These are phyloP conservation scores for Hypselothyrea guttata DNA, from an alignment of 2,888 invertebrate species.

Conservation along the genomic window DNA sequence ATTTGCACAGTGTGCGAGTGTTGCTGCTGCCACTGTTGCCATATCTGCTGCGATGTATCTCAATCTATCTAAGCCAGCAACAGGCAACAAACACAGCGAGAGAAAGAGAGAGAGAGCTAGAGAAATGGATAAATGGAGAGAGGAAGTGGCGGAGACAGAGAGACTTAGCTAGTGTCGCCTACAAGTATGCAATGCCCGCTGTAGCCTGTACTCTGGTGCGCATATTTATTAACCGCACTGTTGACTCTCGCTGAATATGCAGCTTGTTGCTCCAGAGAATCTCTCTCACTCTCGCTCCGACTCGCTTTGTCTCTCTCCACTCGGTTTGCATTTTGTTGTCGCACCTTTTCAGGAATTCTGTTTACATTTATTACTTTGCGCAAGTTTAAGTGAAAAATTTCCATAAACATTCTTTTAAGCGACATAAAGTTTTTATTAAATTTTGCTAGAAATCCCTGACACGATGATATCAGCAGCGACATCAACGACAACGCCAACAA, in stretches of 20 bases:
- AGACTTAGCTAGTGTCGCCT: too few species aligned
- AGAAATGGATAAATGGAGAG: too few species aligned
- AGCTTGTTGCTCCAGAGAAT: conserved; percentile 54
- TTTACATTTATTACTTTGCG: conserved; percentile 81
- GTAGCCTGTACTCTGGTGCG: conserved; percentile 47
- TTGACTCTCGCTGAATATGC: conserved; percentile 61
- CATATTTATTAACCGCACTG: conserved; percentile 73
- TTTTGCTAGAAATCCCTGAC: conserved; percentile 77
- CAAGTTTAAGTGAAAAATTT: conserved; percentile 81
- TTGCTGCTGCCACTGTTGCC: conserved; percentile 12
- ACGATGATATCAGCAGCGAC: conserved; percentile 71
- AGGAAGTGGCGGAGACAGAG: too few species aligned
- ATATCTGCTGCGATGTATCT: conserved; percentile 49
- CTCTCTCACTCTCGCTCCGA: conserved; percentile 7
- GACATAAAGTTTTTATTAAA: conserved; percentile 81
- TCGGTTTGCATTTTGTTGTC: conserved; percentile 73
- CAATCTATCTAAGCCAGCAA: conserved; percentile 56
- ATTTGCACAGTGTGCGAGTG: conserved; percentile 59
- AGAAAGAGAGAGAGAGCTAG: background rate
- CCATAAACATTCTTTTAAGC: conserved; percentile 81
- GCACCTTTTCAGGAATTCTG: conserved; percentile 79
- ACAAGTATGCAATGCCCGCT: conserved; percentile 54
- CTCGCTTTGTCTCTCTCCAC: conserved; percentile 21
- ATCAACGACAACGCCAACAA: conserved; percentile 51
- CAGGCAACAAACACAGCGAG: conserved; percentile 31